Evolutionary conservation across 2,797 vertebrate genomes (phyloP), one percentile per base, ranked within the genome.

Genomic region (Gila robusta): DNA sequence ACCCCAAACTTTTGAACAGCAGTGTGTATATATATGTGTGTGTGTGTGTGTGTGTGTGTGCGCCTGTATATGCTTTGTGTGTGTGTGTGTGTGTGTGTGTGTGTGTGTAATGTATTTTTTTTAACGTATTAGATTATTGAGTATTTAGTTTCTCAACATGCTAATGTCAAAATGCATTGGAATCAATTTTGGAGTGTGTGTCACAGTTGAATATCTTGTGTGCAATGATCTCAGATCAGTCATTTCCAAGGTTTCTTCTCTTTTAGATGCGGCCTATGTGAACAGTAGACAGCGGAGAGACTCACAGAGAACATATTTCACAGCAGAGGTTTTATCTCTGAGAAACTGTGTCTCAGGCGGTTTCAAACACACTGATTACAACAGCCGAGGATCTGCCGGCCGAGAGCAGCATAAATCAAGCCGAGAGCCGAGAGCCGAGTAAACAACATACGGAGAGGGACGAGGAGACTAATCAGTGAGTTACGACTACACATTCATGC

Each of bases 331-430:
- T 76, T 35, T 23, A 54, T 56, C 32, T 56, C 26, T 52, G 72
- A 74, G 26, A 32, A 52, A 32, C 6, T 8, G 74, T 44, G 41
- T 9, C 41, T 41, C 41, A 10, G 39, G 39, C 2, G 32, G 8
- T 52, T 74, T 74, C 9, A 52, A 19, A 52, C 26, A 21, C 47
- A 3, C 17, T 52, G 73, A 76, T 76, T 54, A 21, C 32, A 54
- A 23, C 47, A 54, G 21, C 5, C 2, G 52, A 39, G 52, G 26
- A 73, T 72, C 82, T 90, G 91, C 91, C 92, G 91, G 89, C 79
- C 47, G 90, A 87, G 83, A 89, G 86, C 88, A 92, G 81, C 90
- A 89, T 91, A 91, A 93, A 93, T 94, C 93, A 90, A 79, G 82
- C 79, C 87, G 87, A 86, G 67, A 86, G 87, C 35, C 35, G 85